Percentiles rank a stretch among this genome's conserved stretches.
These are phyloP conservation scores for Epinephelus awoara DNA, from an alignment of 2,797 vertebrate species.

Conservation along the genomic window DNA sequence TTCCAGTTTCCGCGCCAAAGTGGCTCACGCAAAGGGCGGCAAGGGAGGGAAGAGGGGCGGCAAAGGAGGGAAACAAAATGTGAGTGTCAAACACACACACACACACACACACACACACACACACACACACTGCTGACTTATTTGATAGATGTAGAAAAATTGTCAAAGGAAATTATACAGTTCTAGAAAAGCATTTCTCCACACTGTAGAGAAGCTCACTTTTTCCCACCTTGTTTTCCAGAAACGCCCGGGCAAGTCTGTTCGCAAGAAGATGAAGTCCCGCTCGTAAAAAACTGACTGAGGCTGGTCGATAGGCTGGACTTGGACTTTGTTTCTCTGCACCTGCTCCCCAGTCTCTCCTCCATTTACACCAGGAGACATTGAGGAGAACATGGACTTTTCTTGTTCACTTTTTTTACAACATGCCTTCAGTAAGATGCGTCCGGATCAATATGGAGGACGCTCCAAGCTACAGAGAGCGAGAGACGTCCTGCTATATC, in stretches of 20 bases:
- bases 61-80: conserved; percentile 87
- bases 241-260: conserved; percentile 95
- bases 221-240: conserved; percentile 69
- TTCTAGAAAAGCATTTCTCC: neutral
- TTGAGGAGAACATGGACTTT: conserved; percentile 4
- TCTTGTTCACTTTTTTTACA: conserved; percentile 24
- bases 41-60: conserved; percentile 86
- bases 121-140: neutral
- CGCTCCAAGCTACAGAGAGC: neutral
- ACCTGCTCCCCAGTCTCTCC: neutral
- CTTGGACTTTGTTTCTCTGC: conserved; percentile 20
- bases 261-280: conserved; percentile 92
- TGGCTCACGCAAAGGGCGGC: conserved; percentile 86
- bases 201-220: neutral
- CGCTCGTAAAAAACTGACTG: conserved; percentile 69
- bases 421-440: neutral
- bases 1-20: conserved; percentile 90
- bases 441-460: conserved; percentile 22
- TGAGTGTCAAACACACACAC: conserved; percentile 54
- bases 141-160: neutral
- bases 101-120: no score
- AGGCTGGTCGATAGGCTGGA: conserved; percentile 28
- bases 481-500: neutral
- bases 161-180: neutral
- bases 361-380: conserved; percentile 3